These are phyloP conservation scores for Cotesia typhae DNA, from an alignment of 1,140 invertebrate species.

Conservation along the genomic window DNA sequence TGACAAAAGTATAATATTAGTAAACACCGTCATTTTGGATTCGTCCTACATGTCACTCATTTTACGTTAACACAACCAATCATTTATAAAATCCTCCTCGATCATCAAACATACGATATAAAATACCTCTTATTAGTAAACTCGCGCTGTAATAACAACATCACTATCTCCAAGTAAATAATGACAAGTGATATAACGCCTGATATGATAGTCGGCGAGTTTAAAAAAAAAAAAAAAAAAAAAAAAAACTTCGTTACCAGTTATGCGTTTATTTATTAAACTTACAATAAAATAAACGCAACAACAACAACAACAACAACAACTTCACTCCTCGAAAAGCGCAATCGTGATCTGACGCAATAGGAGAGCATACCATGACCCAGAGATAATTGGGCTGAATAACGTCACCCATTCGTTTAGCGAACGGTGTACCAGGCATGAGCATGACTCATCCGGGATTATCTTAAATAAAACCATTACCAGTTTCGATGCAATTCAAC, in stretches of 20 bases:
- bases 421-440: too few species aligned
- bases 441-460: conserved; percentile 17
- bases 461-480: conserved; percentile 3
- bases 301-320: too few species aligned
- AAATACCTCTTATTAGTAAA: too few species aligned
- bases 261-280: not conserved
- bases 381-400: conserved; percentile 37
- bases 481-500: conserved; percentile 1
- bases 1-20: conserved; percentile 33
- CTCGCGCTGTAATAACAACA: too few species aligned
- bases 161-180: too few species aligned
- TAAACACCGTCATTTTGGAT: conserved; percentile 1
- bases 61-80: conserved; percentile 1
- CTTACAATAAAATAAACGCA: not conserved
- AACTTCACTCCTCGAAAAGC: not conserved
- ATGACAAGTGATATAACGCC: too few species aligned
- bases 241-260: too few species aligned
- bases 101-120: too few species aligned
- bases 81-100: too few species aligned
- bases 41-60: not conserved
- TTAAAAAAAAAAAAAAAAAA: too few species aligned
- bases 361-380: conserved; percentile 27
- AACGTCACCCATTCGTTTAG: conserved; percentile 23
- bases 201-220: too few species aligned
- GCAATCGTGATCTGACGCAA: conserved; percentile 17